These are phyloP conservation scores for Eueremaeus valkanovi DNA, from an alignment of 2,888 invertebrate species.

Conservation along the genomic window DNA sequence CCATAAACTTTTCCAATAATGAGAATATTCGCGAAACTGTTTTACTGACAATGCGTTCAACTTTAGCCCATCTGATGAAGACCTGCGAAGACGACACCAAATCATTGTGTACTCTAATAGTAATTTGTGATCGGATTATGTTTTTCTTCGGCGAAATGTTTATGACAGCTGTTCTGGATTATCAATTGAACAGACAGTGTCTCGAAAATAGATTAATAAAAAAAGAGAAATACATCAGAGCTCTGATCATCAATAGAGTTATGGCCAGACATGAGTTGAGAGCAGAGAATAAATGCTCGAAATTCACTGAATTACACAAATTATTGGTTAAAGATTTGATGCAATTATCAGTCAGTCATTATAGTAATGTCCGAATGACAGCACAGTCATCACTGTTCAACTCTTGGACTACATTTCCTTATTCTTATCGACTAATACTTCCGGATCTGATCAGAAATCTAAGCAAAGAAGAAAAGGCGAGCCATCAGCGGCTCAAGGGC, in stretches of 20 bases:
- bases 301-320: conserved; percentile 62
- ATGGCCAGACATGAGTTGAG: conserved; percentile 62
- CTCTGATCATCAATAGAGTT: conserved; percentile 64
- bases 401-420: conserved; percentile 64
- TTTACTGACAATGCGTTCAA: not conserved
- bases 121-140: conserved; percentile 49
- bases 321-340: conserved; percentile 62
- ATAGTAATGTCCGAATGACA: conserved; percentile 64
- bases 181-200: conserved; percentile 57
- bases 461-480: conserved; percentile 57
- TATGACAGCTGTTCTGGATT: conserved; percentile 65
- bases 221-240: conserved; percentile 59
- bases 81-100: conserved; percentile 26
- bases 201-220: conserved; percentile 53
- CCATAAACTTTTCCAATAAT: not conserved
- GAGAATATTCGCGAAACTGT: conserved; percentile 27
- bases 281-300: conserved; percentile 51
- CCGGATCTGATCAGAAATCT: conserved; percentile 62
- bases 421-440: conserved; percentile 65
- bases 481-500: conserved; percentile 72
- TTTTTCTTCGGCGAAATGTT: conserved; percentile 59
- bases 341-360: conserved; percentile 63
- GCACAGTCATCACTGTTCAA: conserved; percentile 65
- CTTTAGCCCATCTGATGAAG: not conserved
- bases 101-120: conserved; percentile 38